Evolutionary conservation across 2,888 invertebrate genomes (phyloP), one percentile per base, ranked within the genome.

Genomic region (Leucoma salicis): DNA sequence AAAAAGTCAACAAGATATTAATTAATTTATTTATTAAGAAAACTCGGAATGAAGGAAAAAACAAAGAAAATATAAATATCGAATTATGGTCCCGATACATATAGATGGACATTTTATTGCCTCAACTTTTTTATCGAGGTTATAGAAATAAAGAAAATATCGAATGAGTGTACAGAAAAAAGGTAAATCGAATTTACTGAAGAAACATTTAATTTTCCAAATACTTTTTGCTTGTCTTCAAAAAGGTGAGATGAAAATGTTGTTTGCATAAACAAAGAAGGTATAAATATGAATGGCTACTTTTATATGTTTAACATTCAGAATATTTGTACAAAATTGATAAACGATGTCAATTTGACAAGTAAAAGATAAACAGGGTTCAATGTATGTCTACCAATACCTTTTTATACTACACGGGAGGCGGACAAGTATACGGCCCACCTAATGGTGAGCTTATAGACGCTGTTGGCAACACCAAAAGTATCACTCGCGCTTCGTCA

Each of bases 151-250:
- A 8, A 21, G 21, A 21, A 21, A 8, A 21, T n/a, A 44, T 4
- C 40, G 38, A 27, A 31, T 46, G 48, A 63, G 44, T 53, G 53
- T 44, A 54, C 42, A 56, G 43, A 54, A 55, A 27, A n/a, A 66
- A 63, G 56, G 56, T 59, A 67, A 65, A 68, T 66, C 51, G 48
- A 60, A 63, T 68, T 62, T 60, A 42, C 41, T 44, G 49, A 49
- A 50, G 51, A 53, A 52, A 54, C 55, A 56, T 61, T 61, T 63
- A 61, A 21, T 61, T 64, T 63, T 58, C 39, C 36, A 49, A 54
- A 53, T 59, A 54, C 37, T 49, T 60, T 62, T 53, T 43, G 43
- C 39, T 55, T 50, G 47, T 50, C 39, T 55, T 53, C 32, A 42
- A 12, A 16, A 53, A 53, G 53, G 41, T 49, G 28, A 48, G 49